phyloP scores from a whole-genome alignment of 2,888 invertebrate genomes.

The Campaea margaritaria region DNA sequence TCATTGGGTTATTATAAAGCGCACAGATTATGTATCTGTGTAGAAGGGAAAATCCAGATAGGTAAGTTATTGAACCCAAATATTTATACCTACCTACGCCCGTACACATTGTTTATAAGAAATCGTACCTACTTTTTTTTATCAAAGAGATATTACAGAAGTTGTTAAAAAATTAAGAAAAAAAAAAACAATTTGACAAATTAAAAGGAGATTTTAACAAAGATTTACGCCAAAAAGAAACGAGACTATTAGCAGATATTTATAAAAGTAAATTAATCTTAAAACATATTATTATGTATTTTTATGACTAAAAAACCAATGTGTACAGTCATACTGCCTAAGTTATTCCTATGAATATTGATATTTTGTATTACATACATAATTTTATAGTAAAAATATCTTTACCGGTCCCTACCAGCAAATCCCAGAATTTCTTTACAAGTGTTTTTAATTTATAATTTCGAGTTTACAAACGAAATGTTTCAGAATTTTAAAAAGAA shows the following conservation, averaged over 20 bases:
- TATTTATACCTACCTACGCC: neutral
- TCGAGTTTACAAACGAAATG: too few relatives aligned
- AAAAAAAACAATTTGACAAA: too few relatives aligned
- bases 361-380: conserved; percentile 46
- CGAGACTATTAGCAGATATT: too few relatives aligned
- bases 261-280: too few relatives aligned
- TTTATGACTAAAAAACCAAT: conserved; percentile 16
- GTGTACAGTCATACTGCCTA: conserved; percentile 45
- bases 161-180: neutral
- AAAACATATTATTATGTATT: neutral
- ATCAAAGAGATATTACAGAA: conserved; percentile 30
- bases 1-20: too few relatives aligned
- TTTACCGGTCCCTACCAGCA: conserved; percentile 32
- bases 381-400: conserved; percentile 43
- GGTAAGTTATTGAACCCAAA: too few relatives aligned
- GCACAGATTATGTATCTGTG: too few relatives aligned
- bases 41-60: too few relatives aligned
- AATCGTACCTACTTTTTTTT: conserved; percentile 9
- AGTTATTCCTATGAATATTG: conserved; percentile 44
- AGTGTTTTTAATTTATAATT: neutral
- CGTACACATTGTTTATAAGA: conserved; percentile 8
- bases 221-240: too few relatives aligned
- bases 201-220: too few relatives aligned
- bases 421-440: conserved; percentile 16
- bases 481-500: neutral